Conservation (phyloP, 2,113 vertebrate species). For the Neolamprologus caudopunctatus region DNA sequence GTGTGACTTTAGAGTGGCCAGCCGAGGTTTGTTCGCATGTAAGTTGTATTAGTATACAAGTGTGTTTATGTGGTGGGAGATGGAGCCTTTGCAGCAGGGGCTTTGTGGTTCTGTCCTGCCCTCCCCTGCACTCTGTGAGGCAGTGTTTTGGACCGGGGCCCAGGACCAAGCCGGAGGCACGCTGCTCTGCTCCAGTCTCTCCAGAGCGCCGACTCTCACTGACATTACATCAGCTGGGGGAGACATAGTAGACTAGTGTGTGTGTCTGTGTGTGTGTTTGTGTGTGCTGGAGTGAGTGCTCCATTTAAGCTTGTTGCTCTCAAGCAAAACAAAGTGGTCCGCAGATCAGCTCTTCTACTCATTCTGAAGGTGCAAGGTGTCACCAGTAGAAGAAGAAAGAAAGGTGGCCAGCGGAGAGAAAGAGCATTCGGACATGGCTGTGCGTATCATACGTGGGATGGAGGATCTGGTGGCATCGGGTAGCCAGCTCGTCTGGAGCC, state of each 20-base stretch:
- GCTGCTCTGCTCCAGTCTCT: conserved; percentile 59
- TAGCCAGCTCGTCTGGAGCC: conserved; percentile 82
- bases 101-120: conserved; percentile 45
- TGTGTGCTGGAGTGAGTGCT: conserved; percentile 1
- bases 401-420: neutral
- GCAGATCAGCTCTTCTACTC: neutral
- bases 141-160: conserved; percentile 76
- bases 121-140: conserved; percentile 62
- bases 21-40: neutral
- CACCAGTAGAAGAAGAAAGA: neutral
- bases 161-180: conserved; percentile 68
- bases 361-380: neutral
- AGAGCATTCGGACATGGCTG: conserved; percentile 70
- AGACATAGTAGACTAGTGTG: conserved; percentile 30
- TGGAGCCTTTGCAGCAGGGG: conserved; percentile 20
- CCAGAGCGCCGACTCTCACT: conserved; percentile 49
- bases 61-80: conserved; percentile 24
- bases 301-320: conserved; percentile 14
- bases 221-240: conserved; percentile 58
- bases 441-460: conserved; percentile 80
- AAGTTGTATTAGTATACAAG: conserved; percentile 9
- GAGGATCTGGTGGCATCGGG: conserved; percentile 84
- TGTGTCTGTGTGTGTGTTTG: neutral
- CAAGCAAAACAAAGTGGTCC: neutral
- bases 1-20: conserved; percentile 14